Conservation (phyloP, 2,888 invertebrate species). For the Nephrotoma guestfalica region DNA sequence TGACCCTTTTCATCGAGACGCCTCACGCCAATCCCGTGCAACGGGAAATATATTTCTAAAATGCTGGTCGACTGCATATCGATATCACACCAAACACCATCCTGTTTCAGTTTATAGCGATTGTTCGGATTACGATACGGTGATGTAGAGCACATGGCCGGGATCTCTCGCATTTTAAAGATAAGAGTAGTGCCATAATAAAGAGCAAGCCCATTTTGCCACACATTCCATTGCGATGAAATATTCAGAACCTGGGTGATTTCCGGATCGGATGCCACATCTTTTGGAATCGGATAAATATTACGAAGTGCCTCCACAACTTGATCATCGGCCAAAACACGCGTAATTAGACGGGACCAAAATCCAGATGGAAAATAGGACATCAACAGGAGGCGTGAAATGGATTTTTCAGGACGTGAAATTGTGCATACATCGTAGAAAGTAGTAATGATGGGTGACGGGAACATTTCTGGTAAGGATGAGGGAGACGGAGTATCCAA, state of each 20-base stretch:
- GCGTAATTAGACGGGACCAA: constrained; percentile 87
- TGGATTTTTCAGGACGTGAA: constrained; percentile 39
- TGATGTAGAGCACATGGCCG: constrained; percentile 38
- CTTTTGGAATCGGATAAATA: constrained; percentile 56
- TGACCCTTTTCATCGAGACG: constrained; percentile 4
- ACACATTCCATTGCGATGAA: constrained; percentile 79
- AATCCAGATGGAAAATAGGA: constrained; percentile 97
- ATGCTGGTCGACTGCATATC: constrained; percentile 68
- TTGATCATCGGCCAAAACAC: constrained; percentile 81
- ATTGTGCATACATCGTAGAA: constrained; percentile 29
- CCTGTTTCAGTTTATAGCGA: constrained; percentile 60
- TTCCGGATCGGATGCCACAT: constrained; percentile 30
- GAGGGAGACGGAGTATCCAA: background rate
- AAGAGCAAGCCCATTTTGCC: constrained; percentile 85
- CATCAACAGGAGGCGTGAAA: constrained; percentile 71
- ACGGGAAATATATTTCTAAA: constrained; percentile 72
- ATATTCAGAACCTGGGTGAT: constrained; percentile 35
- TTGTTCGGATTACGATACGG: constrained; percentile 36
- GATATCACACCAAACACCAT: constrained; percentile 74
- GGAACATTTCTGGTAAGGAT: background rate
- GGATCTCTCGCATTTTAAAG: constrained; percentile 69
- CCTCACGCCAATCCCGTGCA: constrained; percentile 20
- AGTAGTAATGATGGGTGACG: background rate
- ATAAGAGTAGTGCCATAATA: constrained; percentile 69
- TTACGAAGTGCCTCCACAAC: constrained; percentile 63